phyloP scores from a whole-genome alignment of 2,113 vertebrate genomes.

The Oncorhynchus clarkii region DNA sequence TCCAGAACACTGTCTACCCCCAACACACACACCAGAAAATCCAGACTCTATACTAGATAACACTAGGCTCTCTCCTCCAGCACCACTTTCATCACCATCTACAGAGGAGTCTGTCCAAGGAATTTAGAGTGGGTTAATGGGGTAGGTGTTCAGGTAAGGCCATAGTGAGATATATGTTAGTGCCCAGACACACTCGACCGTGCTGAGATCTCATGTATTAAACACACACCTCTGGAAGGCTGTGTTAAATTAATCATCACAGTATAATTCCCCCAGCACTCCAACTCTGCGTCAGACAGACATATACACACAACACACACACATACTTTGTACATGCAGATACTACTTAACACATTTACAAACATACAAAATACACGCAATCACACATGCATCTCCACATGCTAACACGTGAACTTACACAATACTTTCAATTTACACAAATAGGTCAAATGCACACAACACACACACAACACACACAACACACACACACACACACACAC shows the following conservation, averaged over 20 bases:
- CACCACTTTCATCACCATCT: not conserved
- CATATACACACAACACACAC: not conserved
- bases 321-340: not conserved
- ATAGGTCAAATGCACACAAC: not conserved
- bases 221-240: constrained; percentile 1
- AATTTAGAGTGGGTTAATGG: not conserved
- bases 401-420: not conserved
- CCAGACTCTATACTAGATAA: not conserved
- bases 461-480: constrained; percentile 10
- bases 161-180: not conserved
- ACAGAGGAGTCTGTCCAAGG: not conserved
- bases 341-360: not conserved
- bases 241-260: constrained; percentile 40
- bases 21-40: not conserved
- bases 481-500: not conserved
- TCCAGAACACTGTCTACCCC: not conserved
- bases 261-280: not conserved
- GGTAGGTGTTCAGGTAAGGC: not conserved
- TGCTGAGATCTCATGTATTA: not conserved
- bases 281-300: not conserved
- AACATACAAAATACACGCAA: not conserved
- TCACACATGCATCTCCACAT: not conserved
- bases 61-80: not conserved
- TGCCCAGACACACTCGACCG: too few relatives aligned
- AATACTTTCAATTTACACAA: not conserved